Evolutionary conservation across 2,113 vertebrate genomes (phyloP).

Genomic region (Actinemys pallida): DNA sequence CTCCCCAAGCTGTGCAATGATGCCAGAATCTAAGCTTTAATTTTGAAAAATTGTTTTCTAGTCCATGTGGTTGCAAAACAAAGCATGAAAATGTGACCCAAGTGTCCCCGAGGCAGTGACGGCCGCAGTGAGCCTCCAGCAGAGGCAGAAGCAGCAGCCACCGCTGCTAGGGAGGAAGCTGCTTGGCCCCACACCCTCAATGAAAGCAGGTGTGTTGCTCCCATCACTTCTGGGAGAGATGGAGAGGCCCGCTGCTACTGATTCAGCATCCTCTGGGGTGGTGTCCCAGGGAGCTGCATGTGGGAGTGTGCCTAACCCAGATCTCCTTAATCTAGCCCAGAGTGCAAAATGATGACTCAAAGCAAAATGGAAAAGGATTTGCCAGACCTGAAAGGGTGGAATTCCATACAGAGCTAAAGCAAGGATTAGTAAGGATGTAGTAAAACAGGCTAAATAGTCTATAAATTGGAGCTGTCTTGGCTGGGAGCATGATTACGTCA

Average conservation of each 20-base stretch:
- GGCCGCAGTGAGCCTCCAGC: not conserved
- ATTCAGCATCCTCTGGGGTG: accelerated
- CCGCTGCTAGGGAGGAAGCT: not conserved
- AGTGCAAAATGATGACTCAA: not conserved
- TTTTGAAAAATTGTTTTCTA: conserved; percentile 2
- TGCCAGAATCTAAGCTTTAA: not conserved
- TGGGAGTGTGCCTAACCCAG: not conserved
- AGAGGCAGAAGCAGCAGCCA: not conserved
- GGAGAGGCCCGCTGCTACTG: not conserved
- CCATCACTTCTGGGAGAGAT: not conserved
- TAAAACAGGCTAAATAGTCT: not conserved
- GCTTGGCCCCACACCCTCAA: not conserved
- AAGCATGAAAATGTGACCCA: not conserved
- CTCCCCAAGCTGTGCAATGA: conserved; percentile 40
- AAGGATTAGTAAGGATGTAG: not conserved
- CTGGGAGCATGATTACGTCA: not conserved
- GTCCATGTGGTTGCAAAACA: not conserved
- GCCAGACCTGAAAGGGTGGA: not conserved
- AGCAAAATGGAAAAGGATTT: not conserved
- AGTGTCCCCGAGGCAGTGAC: not conserved
- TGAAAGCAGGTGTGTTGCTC: not conserved
- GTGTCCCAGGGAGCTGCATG: not conserved
- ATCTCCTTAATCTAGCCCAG: not conserved
- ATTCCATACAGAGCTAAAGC: not conserved
- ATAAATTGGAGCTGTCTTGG: not conserved